Percentiles rank a stretch among this genome's conserved stretches.
Evolutionary conservation across 37 sponge, comb jelly and placozoan species (phyloP).

Genomic region (Trichoplax adhaerens): DNA sequence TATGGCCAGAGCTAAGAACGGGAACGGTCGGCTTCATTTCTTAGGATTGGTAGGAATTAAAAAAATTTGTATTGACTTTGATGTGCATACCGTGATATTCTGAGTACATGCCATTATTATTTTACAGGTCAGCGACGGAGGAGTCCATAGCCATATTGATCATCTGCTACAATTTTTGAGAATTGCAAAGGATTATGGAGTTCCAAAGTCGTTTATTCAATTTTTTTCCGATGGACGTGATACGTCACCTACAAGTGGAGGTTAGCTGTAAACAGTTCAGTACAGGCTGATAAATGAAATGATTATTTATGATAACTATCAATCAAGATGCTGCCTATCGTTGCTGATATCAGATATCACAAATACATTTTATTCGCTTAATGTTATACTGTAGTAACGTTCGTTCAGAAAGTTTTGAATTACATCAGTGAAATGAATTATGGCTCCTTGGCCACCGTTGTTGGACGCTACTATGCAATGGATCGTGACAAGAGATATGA

Average conservation of each 20-base stretch:
- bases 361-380: no score
- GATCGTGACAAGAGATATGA: slow-evolving; percentile 92
- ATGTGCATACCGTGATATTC: background rate
- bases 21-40: slow-evolving; percentile 62
- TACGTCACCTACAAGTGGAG: slow-evolving; percentile 82
- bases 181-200: slow-evolving; percentile 52
- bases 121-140: slow-evolving; percentile 55
- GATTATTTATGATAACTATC: no score
- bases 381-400: slow-evolving; percentile 26
- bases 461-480: slow-evolving; percentile 96
- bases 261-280: background rate
- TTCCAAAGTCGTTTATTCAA: slow-evolving; percentile 61
- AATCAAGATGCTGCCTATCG: no score
- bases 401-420: slow-evolving; percentile 34
- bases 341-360: no score
- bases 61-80: background rate
- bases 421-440: slow-evolving; percentile 33
- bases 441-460: slow-evolving; percentile 70
- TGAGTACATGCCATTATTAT: background rate
- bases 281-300: no score
- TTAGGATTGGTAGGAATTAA: slow-evolving; percentile 49
- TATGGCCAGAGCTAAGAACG: slow-evolving; percentile 36
- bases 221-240: slow-evolving; percentile 96
- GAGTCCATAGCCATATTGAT: slow-evolving; percentile 85
- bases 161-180: slow-evolving; percentile 64